Evolutionary conservation across 2,888 invertebrate species (phyloP), one percentile per base, ranked within the genome.

Genomic region (Nyleta sp.): DNA sequence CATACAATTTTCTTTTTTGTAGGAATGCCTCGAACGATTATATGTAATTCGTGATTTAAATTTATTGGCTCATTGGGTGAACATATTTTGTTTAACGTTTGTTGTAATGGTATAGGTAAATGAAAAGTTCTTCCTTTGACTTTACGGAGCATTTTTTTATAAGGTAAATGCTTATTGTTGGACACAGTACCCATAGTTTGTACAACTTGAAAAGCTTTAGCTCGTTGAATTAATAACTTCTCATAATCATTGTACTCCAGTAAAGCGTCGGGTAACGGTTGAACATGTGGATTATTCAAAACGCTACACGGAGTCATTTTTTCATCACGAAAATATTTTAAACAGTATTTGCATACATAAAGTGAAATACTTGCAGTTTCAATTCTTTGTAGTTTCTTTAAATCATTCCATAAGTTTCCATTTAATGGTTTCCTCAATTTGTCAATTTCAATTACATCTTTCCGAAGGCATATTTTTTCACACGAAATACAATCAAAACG

Each of bases 181-280:
- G 24, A 44, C 2, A 89, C 86, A 5, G 88, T 81, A 46, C 77
- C 82, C 83, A 88, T 85, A 40, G 62, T 57, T 38, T 78, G 48
- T 13, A 89, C 81, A 2, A 85, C 85, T 81, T 89, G 88, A 80
- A 87, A 88, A 3, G 88, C 86, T 83, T 87, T 88, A 15, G 87
- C 86, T 74, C 83, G 55, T 78, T 86, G 84, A 50, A 86, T 86
- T 6, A 86, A 81, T 8, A 83, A 78, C 76, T 79, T 83, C 75
- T 87, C 82, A 67, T 20, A 59, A 7, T 8, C 11, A 13, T 59
- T 59, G 10, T 31, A 18, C 8, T 57, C n/a, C 6, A 4, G 13
- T 42, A 57, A 38, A 15, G 22, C 17, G 2, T 57, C 28, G 1
- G 59, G 59, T 10, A 20, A n/a, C 44, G 28, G 6, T 8, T 57